phyloP scores from a whole-genome alignment of 1,140 invertebrate species.

The Drosophila suzukii region DNA sequence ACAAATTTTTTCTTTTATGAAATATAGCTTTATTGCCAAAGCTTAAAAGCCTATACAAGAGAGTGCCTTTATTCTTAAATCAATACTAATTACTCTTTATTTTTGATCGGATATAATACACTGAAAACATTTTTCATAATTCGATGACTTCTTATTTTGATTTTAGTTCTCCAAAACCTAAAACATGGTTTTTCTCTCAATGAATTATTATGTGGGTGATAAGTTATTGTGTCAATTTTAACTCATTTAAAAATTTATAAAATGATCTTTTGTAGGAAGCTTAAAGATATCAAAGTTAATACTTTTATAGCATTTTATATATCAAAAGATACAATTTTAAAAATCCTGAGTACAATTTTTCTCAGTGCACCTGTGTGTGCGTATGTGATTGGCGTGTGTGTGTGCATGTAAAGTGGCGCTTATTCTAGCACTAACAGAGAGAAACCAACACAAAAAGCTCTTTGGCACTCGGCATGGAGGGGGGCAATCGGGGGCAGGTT shows the following conservation, averaged over 20 bases:
- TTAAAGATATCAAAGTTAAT: neutral
- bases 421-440: conserved; percentile 59
- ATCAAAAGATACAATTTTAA: too few relatives aligned
- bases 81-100: neutral
- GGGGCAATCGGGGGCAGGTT: neutral
- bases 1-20: too few relatives aligned
- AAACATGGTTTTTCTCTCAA: too few relatives aligned
- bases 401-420: conserved; percentile 64
- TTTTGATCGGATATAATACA: neutral
- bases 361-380: conserved; percentile 4
- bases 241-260: too few relatives aligned
- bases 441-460: conserved; percentile 63
- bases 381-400: conserved; percentile 20
- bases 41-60: neutral
- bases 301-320: neutral
- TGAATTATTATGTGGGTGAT: too few relatives aligned
- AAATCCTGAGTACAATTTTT: too few relatives aligned
- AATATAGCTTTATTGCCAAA: neutral
- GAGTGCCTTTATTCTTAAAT: neutral
- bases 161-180: too few relatives aligned
- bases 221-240: too few relatives aligned
- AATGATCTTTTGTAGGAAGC: too few relatives aligned
- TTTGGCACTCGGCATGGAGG: conserved; percentile 47
- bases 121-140: too few relatives aligned
- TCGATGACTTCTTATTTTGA: too few relatives aligned